phyloP scores from a whole-genome alignment of 1,140 invertebrate genomes.

The Plodia interpunctella region DNA sequence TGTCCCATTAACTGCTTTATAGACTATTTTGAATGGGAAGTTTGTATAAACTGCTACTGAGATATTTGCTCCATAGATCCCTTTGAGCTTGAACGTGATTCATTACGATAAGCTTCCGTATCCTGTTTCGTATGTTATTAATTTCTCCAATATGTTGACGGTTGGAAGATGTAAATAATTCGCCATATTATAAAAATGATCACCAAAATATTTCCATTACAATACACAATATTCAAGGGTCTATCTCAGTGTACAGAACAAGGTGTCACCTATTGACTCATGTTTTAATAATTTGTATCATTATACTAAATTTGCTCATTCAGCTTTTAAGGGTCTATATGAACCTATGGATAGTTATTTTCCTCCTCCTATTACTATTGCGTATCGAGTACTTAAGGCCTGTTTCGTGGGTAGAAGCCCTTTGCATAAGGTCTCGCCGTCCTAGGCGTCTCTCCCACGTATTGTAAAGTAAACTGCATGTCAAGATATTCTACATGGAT shows the following conservation, averaged over 20 bases:
- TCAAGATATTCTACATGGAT: too few species aligned
- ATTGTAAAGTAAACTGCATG: neutral
- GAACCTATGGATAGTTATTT: too few species aligned
- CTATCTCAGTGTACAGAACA: too few species aligned
- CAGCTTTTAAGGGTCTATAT: too few species aligned
- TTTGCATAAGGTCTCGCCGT: neutral
- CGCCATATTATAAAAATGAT: too few species aligned
- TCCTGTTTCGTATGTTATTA: neutral
- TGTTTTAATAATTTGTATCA: too few species aligned
- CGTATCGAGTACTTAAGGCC: neutral
- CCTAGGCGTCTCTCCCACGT: neutral
- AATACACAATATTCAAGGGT: too few species aligned
- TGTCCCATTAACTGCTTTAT: constrained; percentile 38
- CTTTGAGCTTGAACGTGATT: neutral
- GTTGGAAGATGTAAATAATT: too few species aligned
- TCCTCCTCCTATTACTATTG: neutral
- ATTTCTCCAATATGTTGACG: neutral
- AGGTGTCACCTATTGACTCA: too few species aligned
- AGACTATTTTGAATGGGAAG: constrained; percentile 26
- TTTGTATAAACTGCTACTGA: constrained; percentile 23
- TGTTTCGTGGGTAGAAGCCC: neutral
- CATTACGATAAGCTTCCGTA: too few species aligned
- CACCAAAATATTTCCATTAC: too few species aligned
- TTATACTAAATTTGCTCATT: too few species aligned
- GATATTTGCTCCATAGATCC: neutral